phyloP scores from a whole-genome alignment of 92 coral and sea anemone species.

The Actinostola sp. region DNA sequence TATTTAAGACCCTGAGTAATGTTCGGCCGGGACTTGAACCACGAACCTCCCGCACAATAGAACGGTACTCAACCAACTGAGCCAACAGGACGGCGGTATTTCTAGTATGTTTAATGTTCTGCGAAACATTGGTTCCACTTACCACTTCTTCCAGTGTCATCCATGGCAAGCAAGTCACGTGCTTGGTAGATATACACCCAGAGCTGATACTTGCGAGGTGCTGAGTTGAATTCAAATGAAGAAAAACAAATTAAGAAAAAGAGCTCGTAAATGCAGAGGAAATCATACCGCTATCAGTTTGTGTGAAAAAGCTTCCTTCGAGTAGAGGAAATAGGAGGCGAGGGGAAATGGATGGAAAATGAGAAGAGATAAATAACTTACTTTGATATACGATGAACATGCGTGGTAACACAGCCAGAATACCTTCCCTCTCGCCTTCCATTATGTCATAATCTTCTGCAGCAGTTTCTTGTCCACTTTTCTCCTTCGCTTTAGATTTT shows the following conservation, averaged over 20 bases:
- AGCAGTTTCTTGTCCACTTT: neutral
- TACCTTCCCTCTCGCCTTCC: slow-evolving; percentile 22
- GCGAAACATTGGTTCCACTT: slow-evolving; percentile 3
- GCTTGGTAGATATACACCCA: slow-evolving; percentile 93
- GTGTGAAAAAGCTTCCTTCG: too few species aligned
- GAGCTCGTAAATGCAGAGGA: neutral
- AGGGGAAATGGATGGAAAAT: too few species aligned
- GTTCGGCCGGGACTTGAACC: too few species aligned
- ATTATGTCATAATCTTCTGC: neutral
- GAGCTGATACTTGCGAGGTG: slow-evolving; percentile 69
- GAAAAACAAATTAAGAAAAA: neutral
- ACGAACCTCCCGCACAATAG: too few species aligned
- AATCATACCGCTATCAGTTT: too few species aligned
- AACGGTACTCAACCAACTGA: too few species aligned
- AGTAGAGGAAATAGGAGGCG: neutral
- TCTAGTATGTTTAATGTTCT: neutral
- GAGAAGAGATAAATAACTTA: slow-evolving; percentile 28
- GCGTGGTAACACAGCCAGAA: slow-evolving; percentile 46
- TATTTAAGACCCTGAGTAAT: too few species aligned
- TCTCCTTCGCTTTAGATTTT: slow-evolving; percentile 6
- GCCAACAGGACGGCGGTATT: too few species aligned
- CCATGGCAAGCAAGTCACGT: slow-evolving; percentile 83
- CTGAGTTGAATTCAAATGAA: slow-evolving; percentile 25
- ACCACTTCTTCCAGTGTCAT: slow-evolving; percentile 88
- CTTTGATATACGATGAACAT: slow-evolving; percentile 46